phyloP scores from a whole-genome alignment of 1,140 invertebrate species.

The Bacillus rossius region DNA sequence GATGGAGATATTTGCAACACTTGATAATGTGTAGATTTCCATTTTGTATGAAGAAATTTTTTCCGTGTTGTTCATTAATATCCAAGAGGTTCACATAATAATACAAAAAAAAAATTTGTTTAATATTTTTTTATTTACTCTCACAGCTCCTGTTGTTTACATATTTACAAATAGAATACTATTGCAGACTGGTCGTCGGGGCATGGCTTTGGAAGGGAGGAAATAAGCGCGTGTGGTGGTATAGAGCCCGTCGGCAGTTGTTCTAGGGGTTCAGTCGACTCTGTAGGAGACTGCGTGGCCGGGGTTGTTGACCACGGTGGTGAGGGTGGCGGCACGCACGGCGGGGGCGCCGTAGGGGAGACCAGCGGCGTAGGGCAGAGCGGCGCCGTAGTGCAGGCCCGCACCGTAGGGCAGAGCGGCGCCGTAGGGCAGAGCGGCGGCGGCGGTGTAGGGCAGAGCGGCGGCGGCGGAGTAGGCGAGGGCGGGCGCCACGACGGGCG shows the following conservation, averaged over 20 bases:
- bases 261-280: constrained; percentile 29
- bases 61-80: no score
- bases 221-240: no score
- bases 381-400: constrained; percentile 9
- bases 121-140: no score
- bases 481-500: constrained; percentile 7
- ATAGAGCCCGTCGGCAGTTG: neutral
- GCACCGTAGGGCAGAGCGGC: constrained; percentile 15
- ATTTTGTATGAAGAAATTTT: no score
- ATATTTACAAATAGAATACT: no score
- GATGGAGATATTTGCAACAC: no score
- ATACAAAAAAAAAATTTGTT: no score
- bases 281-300: constrained; percentile 40
- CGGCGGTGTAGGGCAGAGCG: constrained; percentile 14
- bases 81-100: no score
- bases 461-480: constrained; percentile 23
- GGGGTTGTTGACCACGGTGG: constrained; percentile 34
- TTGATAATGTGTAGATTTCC: no score
- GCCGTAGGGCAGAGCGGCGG: constrained; percentile 11
- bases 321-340: constrained; percentile 37
- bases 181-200: no score
- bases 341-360: constrained; percentile 15
- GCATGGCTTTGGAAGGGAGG: no score
- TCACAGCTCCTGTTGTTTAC: no score
- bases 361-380: constrained; percentile 5